Evolutionary conservation across 2,888 invertebrate genomes (phyloP), one percentile per base, ranked within the genome.

Genomic region (Notodonta dromedarius): DNA sequence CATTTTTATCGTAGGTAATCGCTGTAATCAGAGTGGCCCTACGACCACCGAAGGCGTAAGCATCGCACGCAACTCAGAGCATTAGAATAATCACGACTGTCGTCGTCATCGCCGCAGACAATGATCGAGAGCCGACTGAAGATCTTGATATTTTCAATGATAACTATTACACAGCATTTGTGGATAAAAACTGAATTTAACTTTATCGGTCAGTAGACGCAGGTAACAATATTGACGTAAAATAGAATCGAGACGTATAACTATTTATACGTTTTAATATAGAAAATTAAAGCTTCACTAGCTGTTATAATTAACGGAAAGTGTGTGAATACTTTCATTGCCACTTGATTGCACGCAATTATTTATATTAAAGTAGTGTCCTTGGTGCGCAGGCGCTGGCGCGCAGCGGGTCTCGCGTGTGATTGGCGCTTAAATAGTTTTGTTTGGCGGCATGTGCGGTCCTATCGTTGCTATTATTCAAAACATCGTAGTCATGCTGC

Each of bases 401-500:
- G 61, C 62, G 54, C 69, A 9, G 55, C 50, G 66, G 7, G 39
- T 61, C 42, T 4, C 63, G 60, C 68, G 60, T 66, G 63, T 71
- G 64, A 71, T 65, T 62, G 65, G 59, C 61, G 72, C 70, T 73
- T 69, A 80, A 75, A 77, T 82, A 77, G 76, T 82, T 81, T 78
- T 76, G 82, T 86, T 83, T 79, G 76, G 73, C 79, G 76, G 79
- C 79, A 78, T 86, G 87, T 86, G 87, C 79, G 85, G 86, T 80
- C 84, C 82, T 79, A 88, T 86, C 84, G 85, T 80, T 78, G 82
- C 79, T 86, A 85, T 86, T 89, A 90, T 87, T 87, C 85, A 90
- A 88, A 92, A 89, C 87, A 86, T 83, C 84, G 78, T 66, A 86
- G 85, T 89, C 89, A 87, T 89, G 86, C 85, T 82, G 85, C 82